Evolutionary conservation across 2,888 invertebrate genomes (phyloP).

Genomic region (Lagria hirta): DNA sequence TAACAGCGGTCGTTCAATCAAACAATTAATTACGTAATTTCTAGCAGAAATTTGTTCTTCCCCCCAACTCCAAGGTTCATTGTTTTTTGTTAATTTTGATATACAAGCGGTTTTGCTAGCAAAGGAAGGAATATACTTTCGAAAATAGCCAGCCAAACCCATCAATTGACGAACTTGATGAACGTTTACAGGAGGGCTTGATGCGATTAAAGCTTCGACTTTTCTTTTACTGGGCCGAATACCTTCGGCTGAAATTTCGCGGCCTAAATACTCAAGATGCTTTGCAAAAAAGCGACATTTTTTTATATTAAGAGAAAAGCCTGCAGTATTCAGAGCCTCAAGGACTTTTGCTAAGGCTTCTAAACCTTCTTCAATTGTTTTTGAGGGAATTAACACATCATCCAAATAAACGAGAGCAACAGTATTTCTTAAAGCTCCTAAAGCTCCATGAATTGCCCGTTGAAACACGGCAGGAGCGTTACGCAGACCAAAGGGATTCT

Average conservation of each 20-base stretch:
- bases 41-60: conserved; percentile 13
- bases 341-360: conserved; percentile 13
- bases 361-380: conserved; percentile 24
- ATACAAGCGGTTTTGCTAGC: conserved; percentile 30
- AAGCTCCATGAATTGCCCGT: conserved; percentile 19
- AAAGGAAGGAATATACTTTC: conserved; percentile 40
- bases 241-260: conserved; percentile 33
- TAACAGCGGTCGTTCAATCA: conserved; percentile 12
- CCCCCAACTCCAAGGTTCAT: conserved; percentile 22
- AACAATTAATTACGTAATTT: conserved; percentile 6
- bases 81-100: conserved; percentile 23
- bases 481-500: conserved; percentile 43
- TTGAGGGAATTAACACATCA: conserved; percentile 32
- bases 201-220: conserved; percentile 32
- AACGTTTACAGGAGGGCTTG: conserved; percentile 32
- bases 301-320: conserved; percentile 26
- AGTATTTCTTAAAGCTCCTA: conserved; percentile 17
- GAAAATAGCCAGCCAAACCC: conserved; percentile 41
- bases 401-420: conserved; percentile 29
- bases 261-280: conserved; percentile 37
- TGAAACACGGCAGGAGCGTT: conserved; percentile 39
- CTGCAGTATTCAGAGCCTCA: conserved; percentile 11
- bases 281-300: conserved; percentile 33
- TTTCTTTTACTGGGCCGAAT: conserved; percentile 37
- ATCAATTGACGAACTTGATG: conserved; percentile 36